Percentiles rank a stretch among this genome's conserved stretches.
Conservation (phyloP, 2,888 invertebrate genomes). For the Lomographa bimaculata region DNA sequence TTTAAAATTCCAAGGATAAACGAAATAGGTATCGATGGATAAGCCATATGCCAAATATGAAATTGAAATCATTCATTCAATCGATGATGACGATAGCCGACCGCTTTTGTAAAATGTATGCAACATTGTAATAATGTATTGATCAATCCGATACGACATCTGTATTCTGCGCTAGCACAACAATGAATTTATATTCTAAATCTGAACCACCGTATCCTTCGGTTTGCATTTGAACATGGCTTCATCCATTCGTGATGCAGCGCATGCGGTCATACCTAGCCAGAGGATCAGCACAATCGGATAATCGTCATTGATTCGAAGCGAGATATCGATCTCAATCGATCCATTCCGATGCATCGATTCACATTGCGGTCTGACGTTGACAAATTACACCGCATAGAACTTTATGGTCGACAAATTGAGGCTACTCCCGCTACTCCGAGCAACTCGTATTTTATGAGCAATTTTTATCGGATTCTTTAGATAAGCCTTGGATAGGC, state of each 20-base stretch:
- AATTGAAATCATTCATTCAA: too few relatives aligned
- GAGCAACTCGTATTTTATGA: conserved; percentile 66
- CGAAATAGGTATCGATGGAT: too few relatives aligned
- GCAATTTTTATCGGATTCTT: conserved; percentile 48
- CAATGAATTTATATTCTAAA: conserved; percentile 62
- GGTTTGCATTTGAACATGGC: conserved; percentile 59
- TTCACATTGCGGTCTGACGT: conserved; percentile 66
- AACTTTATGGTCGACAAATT: conserved; percentile 74
- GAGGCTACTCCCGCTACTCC: too few relatives aligned
- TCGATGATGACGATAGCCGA: too few relatives aligned
- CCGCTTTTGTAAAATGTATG: conserved; percentile 5
- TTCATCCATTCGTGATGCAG: conserved; percentile 58
- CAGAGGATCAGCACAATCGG: conserved; percentile 53
- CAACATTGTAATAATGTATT: conserved; percentile 13
- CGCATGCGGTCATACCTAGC: conserved; percentile 45
- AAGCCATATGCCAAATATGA: too few relatives aligned
- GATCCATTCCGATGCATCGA: conserved; percentile 66
- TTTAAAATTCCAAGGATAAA: too few relatives aligned
- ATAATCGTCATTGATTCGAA: conserved; percentile 66
- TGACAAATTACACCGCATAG: conserved; percentile 72
- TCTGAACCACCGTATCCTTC: conserved; percentile 60
- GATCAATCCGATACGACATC: conserved; percentile 46
- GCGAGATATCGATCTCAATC: conserved; percentile 71
- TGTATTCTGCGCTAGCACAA: conserved; percentile 46
- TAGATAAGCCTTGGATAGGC: conserved; percentile 36